Evolutionary conservation across 2,888 invertebrate species (phyloP), one percentile per base, ranked within the genome.

Genomic region (Amaurobius ferox): DNA sequence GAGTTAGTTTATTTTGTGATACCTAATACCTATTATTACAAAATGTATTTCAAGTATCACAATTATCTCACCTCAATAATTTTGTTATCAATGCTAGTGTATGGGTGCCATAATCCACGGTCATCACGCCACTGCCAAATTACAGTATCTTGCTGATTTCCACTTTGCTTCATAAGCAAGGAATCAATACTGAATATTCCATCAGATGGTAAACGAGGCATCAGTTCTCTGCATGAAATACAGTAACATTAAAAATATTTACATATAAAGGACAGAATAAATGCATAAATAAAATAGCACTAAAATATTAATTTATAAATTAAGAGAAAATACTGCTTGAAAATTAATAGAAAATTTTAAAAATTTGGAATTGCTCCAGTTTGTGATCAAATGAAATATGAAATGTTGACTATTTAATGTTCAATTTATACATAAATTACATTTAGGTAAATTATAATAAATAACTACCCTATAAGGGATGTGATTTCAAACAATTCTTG

Each of bases 81-180:
- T 89, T 97, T 94, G 89, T 97, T 96, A 92, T 98, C 98, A 85
- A 97, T 96, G 89, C 95, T 94, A 61, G 97, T 96, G 92, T 98
- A 99, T 6, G 97, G 95, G 91, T 97, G 97, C 97, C 92, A 97
- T 86, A 93, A 92, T 90, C 96, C 97, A 90, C 97, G 94, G 92
- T 98, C 98, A 91, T 98, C 98, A 76, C 97, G 94, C 98, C 98
- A 99, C 92, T 98, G 98, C 99, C 99, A 99, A 89, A 95, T 94
- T 1, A 97, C 96, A 81, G 95, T 94, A 91, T 96, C 95, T 90
- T 94, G 94, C 7, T 94, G 93, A 30, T 94, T 93, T 62, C 61
- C 80, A 39, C 23, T 83, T 23, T 89, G 89, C 70, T 90, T 90
- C 95, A 88, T 88, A 86, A 98, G 93, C 90, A 97, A 93, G 67